Evolutionary conservation across 2,797 vertebrate genomes (phyloP).

Genomic region (Micropoecilia bifurca): DNA sequence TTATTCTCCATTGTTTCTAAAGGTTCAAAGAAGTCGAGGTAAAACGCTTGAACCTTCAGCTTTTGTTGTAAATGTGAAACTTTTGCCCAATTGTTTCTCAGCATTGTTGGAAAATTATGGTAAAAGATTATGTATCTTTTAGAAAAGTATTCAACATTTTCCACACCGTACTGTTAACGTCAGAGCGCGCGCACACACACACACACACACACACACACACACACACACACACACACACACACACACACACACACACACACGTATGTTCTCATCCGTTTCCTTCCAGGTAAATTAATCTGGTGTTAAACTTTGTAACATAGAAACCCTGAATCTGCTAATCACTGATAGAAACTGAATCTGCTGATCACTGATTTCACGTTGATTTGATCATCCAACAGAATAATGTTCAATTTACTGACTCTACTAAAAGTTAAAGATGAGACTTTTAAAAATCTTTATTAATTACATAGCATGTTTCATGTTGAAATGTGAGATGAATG

Average conservation of each 20-base stretch:
- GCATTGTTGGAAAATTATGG: background rate
- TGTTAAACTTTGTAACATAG: conserved; percentile 6
- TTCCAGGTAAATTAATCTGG: background rate
- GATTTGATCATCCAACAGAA: background rate
- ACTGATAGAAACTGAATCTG: background rate
- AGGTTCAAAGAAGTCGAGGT: background rate
- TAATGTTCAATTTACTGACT: background rate
- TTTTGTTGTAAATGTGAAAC: background rate
- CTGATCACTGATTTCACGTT: background rate
- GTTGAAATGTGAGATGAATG: background rate
- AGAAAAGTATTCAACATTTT: background rate
- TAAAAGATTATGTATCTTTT: background rate
- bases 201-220: too few relatives aligned
- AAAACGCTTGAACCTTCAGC: background rate
- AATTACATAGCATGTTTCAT: background rate
- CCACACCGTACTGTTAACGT: background rate
- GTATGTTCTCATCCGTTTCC: background rate
- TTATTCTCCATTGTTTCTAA: background rate
- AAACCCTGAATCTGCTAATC: background rate
- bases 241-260: too few relatives aligned
- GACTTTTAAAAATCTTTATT: background rate
- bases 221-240: too few relatives aligned
- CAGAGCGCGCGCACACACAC: too few relatives aligned
- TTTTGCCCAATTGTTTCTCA: background rate
- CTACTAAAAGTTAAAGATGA: background rate